Percentiles rank a stretch among this genome's conserved stretches.
Conservation (phyloP, 2,888 invertebrate species). For the Thereva nobilitata region DNA sequence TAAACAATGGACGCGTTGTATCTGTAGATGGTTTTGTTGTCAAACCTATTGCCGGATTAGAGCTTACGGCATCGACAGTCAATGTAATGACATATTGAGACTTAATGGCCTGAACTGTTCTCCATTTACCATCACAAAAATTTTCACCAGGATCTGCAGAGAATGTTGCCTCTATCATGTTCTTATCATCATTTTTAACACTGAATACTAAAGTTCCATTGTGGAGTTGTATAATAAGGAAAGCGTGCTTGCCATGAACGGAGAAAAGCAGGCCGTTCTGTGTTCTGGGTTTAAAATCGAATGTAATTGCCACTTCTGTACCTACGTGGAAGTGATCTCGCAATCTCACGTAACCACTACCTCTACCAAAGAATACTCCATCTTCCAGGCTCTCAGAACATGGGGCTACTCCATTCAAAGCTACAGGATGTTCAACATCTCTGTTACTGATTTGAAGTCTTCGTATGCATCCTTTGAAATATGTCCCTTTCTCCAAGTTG, state of each 20-base stretch:
- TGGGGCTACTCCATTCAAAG: slow-evolving; percentile 68
- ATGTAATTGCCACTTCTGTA: slow-evolving; percentile 72
- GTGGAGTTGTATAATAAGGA: slow-evolving; percentile 82
- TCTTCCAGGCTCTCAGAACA: slow-evolving; percentile 79
- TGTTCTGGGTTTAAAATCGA: slow-evolving; percentile 86
- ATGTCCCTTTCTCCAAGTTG: slow-evolving; percentile 54
- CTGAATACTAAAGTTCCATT: slow-evolving; percentile 83
- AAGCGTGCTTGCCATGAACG: slow-evolving; percentile 80
- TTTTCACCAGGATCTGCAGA: slow-evolving; percentile 67
- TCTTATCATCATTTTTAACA: slow-evolving; percentile 78
- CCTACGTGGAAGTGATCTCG: slow-evolving; percentile 80
- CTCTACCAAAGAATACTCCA: slow-evolving; percentile 83
- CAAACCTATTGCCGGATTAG: slow-evolving; percentile 71
- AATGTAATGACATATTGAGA: slow-evolving; percentile 88
- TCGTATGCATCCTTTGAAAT: slow-evolving; percentile 83
- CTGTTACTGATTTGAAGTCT: slow-evolving; percentile 74
- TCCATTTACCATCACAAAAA: slow-evolving; percentile 96
- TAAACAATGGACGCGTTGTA: slow-evolving; percentile 82
- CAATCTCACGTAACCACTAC: slow-evolving; percentile 70
- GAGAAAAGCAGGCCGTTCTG: slow-evolving; percentile 83
- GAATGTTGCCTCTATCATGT: slow-evolving; percentile 71
- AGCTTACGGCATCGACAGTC: slow-evolving; percentile 80
- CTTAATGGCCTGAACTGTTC: slow-evolving; percentile 80
- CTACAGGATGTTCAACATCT: slow-evolving; percentile 65
- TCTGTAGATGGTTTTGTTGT: slow-evolving; percentile 71